Base-by-base conservation (phyloP, 2,113 vertebrate genomes). In the Galemys pyrenaicus region DNA sequence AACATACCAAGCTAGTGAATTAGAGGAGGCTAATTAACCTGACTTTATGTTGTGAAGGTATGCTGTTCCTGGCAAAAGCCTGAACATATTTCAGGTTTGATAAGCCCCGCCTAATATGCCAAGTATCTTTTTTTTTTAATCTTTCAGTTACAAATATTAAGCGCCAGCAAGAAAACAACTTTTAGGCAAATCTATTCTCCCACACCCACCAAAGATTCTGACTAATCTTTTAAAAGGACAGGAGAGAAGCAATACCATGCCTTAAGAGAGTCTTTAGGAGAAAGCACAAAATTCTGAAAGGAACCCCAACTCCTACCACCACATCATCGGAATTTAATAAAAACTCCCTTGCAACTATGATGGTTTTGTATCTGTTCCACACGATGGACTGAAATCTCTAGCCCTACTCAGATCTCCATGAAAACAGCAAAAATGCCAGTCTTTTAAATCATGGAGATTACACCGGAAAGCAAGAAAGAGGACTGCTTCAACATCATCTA, bases 131-230 rank as follows among this genome's bases (percentile, higher is more conserved):
- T 84, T 73, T 71, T 73, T 93, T n/a, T 6, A 44, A 68, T 39
- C 44, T 87, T 80, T 94, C 62, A 84, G 19, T 95, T 94, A 82
- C 9, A 95, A 91, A 95, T 30, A 3, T 30, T 39, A 92, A 80
- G 24, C 39, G 11, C 39, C 44, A 64, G 51, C 32, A 26, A 81
- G 79, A 75, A 94, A 74, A 93, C 65, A 93, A 81, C 32, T 77
- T 65, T 82, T 67, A 92, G 88, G 49, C n/a, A 82, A 80, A 92
- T 78, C 30, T 58, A 65, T 30, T 20, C 68, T 95, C 24, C 56
- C 46, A 60, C 79, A 1, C 19, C 32, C 24, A 74, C 2, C 22
- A 58, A 87, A 87, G 58, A 92, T 70, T 88, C 87, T 37, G 54
- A 70, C 75, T 77, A 60, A 64, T 62, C 94, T 94, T 46, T 24